Conservation (phyloP, 2,113 vertebrate species). For the Cheirogaleus medius region DNA sequence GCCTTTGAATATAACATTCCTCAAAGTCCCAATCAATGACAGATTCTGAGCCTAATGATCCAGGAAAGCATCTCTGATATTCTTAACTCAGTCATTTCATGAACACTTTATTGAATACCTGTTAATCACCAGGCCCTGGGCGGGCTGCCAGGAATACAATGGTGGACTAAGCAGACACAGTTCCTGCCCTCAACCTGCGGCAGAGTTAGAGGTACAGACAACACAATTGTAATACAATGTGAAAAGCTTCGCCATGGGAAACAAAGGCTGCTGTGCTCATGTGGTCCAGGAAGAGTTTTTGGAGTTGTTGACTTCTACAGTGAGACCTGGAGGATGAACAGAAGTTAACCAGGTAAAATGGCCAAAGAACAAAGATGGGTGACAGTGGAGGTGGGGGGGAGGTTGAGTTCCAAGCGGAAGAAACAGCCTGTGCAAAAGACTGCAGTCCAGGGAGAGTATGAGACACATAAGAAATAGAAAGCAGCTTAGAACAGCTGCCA, state of each 20-base stretch:
- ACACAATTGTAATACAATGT: background rate
- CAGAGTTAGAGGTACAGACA: background rate
- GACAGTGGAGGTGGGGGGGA: background rate
- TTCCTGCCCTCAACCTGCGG: background rate
- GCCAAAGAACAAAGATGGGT: background rate
- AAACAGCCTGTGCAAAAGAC: background rate
- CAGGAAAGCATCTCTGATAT: background rate
- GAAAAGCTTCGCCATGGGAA: background rate
- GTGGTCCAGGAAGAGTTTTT: background rate
- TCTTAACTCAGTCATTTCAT: background rate
- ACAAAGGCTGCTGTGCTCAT: background rate
- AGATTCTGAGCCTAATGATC: constrained; percentile 14
- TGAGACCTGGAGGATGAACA: background rate
- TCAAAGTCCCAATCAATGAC: background rate
- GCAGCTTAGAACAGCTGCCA: background rate
- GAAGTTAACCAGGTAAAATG: background rate
- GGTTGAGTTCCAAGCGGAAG: background rate
- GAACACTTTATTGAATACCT: background rate
- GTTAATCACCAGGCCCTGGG: background rate
- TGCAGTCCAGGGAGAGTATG: background rate
- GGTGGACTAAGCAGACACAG: background rate
- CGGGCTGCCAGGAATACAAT: background rate
- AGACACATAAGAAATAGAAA: background rate
- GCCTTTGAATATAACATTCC: background rate
- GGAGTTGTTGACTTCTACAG: background rate